Evolutionary conservation across 2,113 vertebrate species (phyloP).

Genomic region (Oplegnathus fasciatus): DNA sequence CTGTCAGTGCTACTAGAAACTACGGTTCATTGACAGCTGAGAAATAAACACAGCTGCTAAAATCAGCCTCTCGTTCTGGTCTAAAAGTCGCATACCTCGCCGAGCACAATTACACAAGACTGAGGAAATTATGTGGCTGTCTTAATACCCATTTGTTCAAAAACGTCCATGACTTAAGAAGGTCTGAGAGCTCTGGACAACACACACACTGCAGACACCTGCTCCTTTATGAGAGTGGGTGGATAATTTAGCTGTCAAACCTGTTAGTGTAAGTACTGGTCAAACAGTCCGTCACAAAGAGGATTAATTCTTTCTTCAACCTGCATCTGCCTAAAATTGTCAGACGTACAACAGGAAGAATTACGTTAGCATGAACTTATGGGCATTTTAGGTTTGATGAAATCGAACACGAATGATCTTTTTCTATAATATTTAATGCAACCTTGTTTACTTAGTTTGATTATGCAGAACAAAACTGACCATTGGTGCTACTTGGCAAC

Average conservation of each 20-base stretch:
- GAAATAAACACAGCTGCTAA: not conserved
- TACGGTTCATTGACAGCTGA: not conserved
- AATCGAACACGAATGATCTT: not conserved
- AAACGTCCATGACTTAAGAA: not conserved
- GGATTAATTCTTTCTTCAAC: not conserved
- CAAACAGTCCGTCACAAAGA: not conserved
- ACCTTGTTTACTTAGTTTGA: not conserved
- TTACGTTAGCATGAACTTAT: not conserved
- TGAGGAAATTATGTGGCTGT: not conserved
- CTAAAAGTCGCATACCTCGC: no score
- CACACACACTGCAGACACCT: conserved; percentile 46
- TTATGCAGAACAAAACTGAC: not conserved
- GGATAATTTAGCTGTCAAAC: conserved; percentile 23
- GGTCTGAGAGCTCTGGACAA: conserved; percentile 41
- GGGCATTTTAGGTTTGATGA: not conserved
- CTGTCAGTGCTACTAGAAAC: not conserved
- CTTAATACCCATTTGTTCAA: not conserved
- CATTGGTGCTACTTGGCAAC: not conserved
- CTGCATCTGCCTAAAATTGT: not conserved
- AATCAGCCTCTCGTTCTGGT: not conserved
- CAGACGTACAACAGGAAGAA: not conserved
- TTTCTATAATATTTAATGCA: not conserved
- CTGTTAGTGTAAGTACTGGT: not conserved
- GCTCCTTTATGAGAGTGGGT: conserved; percentile 15
- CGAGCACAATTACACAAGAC: not conserved